Percentiles rank a stretch among this genome's conserved stretches.
These are phyloP conservation scores for Tetrao urogallus DNA, from an alignment of 2,113 vertebrate species.

Conservation along the genomic window DNA sequence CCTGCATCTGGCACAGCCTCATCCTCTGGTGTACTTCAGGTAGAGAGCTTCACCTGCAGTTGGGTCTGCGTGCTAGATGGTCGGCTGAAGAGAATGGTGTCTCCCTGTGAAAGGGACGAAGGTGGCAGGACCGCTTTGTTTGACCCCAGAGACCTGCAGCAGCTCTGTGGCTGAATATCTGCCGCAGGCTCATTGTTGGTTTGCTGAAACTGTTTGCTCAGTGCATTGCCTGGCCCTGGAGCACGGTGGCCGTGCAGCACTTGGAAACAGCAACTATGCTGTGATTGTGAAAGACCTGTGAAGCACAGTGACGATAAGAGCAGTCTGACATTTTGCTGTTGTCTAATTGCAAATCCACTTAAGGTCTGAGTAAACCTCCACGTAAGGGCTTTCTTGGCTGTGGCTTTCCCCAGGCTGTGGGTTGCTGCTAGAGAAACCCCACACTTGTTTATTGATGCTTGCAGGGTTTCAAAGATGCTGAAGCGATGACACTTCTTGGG, in stretches of 20 bases:
- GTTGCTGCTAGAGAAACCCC: slow-evolving; percentile 23
- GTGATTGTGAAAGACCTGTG: neutral
- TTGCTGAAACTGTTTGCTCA: neutral
- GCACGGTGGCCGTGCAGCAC: neutral
- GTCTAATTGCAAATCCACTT: slow-evolving; percentile 4
- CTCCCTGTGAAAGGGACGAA: neutral
- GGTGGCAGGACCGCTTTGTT: neutral
- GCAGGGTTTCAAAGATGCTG: neutral
- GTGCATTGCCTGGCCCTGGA: neutral
- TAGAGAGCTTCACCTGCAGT: neutral
- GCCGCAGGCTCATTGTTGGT: neutral
- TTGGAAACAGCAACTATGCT: neutral
- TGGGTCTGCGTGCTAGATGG: neutral
- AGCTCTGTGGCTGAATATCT: neutral
- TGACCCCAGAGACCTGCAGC: neutral
- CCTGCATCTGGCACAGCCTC: neutral
- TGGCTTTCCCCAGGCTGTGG: neutral
- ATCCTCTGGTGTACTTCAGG: neutral
- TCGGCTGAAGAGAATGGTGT: neutral
- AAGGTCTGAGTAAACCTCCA: slow-evolving; percentile 27
- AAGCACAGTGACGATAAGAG: neutral
- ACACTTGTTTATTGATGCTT: slow-evolving; percentile 30
- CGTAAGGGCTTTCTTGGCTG: neutral
- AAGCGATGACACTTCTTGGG: neutral
- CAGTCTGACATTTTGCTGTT: neutral